Base-by-base conservation (phyloP, 2,113 vertebrate species). In the Eleginops maclovinus region DNA sequence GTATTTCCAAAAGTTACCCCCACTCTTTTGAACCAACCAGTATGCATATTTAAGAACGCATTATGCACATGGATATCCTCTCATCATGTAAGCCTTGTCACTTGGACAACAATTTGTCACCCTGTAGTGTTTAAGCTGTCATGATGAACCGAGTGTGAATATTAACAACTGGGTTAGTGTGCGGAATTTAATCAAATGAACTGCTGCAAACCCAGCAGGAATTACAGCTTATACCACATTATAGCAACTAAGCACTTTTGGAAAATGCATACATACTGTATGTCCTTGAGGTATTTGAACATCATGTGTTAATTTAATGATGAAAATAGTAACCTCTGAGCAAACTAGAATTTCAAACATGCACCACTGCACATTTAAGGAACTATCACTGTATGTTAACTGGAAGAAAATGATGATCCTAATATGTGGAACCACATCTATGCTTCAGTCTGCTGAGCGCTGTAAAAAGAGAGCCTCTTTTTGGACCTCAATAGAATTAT, bases 201-300 rank as follows among this genome's bases (percentile, higher is more conserved):
- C 53, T 70, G 51, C 70, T 74, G 61, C 72, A 78, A 71, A 79
- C 76, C 71, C 82, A 68, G 83, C 79, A 86, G 68, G 75, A 84
- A 73, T 82, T 40, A 76, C 74, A 84, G 64, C 78, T 81, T 56
- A 70, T 77, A 87, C 71, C 72, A 68, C 72, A 72, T 79, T 82
- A 83, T 66, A 75, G 62, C 72, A 41, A 73, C 58, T 86, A 85
- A 83, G 88, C 84, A 72, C 74, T 89, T 87, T 76, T 72, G 46
- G 55, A 84, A 82, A 21, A 84, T 84, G 82, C 58, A 75, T 82
- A 71, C 53, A 60, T 58, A 59, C 43, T 14, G 43, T 44, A 56
- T 51, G 54, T 77, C 83, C 79, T 86, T 79, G 78, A 79, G 84
- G 64, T 86, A 77, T 84, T 87, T 72, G 69, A 82, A 69, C 55